Conservation (phyloP, 1,140 invertebrate genomes). For the Augochlora pura region DNA sequence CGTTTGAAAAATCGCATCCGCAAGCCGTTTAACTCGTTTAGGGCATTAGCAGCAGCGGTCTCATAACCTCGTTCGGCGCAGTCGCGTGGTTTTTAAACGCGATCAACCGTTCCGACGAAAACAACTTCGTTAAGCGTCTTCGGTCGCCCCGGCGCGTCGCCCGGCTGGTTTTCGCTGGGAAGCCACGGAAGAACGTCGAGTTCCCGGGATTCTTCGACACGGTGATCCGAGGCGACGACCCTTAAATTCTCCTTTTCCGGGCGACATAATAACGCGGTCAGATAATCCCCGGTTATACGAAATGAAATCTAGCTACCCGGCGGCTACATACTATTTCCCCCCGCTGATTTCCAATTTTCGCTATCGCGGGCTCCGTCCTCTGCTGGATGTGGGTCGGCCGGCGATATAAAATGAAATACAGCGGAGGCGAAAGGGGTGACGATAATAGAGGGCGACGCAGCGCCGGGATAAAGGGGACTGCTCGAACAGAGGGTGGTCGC, state of each 20-base stretch:
- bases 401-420: not conserved
- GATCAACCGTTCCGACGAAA: too few species aligned
- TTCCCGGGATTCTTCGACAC: not conserved
- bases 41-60: too few species aligned
- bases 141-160: too few species aligned
- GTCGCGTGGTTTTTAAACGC: too few species aligned
- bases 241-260: slow-evolving; percentile 24
- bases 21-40: too few species aligned
- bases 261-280: slow-evolving; percentile 43
- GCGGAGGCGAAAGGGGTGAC: not conserved
- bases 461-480: not conserved
- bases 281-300: slow-evolving; percentile 52
- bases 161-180: too few species aligned
- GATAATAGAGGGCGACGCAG: not conserved
- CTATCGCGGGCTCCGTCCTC: not conserved
- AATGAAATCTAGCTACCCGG: slow-evolving; percentile 19
- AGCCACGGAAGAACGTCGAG: too few species aligned
- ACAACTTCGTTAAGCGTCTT: too few species aligned
- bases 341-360: slow-evolving; percentile 67
- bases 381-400: not conserved
- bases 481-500: not conserved
- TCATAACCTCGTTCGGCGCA: too few species aligned
- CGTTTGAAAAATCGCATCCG: too few species aligned
- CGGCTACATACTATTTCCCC: slow-evolving; percentile 48
- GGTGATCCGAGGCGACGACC: slow-evolving; percentile 10